phyloP scores from a whole-genome alignment of 2,797 vertebrate species.

The Pterois miles region DNA sequence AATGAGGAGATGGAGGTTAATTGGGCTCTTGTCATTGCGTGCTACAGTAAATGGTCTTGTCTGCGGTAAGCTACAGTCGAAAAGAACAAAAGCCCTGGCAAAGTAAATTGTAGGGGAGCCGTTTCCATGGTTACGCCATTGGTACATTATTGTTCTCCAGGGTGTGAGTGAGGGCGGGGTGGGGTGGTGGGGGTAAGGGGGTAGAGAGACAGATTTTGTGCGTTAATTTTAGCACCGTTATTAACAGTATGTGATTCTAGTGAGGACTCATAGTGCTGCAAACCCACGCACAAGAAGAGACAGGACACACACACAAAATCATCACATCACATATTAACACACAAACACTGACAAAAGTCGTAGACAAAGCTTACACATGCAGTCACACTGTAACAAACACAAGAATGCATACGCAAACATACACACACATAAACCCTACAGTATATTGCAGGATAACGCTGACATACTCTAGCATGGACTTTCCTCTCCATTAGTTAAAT shows the following conservation, averaged over 20 bases:
- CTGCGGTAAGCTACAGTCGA: slow-evolving; percentile 41
- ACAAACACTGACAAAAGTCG: neutral
- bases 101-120: slow-evolving; percentile 74
- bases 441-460: neutral
- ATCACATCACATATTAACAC: neutral
- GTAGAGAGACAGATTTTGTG: slow-evolving; percentile 53
- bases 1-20: slow-evolving; percentile 46
- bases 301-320: neutral
- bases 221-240: slow-evolving; percentile 70
- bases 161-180: slow-evolving; percentile 33
- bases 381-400: neutral
- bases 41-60: slow-evolving; percentile 33
- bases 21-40: slow-evolving; percentile 40
- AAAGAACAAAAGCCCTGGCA: slow-evolving; percentile 70
- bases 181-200: neutral
- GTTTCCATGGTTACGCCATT: slow-evolving; percentile 79
- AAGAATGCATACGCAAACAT: neutral
- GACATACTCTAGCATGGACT: neutral
- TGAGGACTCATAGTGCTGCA: slow-evolving; percentile 30
- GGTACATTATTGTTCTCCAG: slow-evolving; percentile 58
- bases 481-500: neutral
- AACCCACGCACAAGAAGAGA: slow-evolving; percentile 32
- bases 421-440: neutral
- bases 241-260: slow-evolving; percentile 67
- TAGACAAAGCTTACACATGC: neutral